These are phyloP conservation scores for Apodemus speciosus DNA, from an alignment of 2,113 vertebrate genomes.

Conservation along the genomic window DNA sequence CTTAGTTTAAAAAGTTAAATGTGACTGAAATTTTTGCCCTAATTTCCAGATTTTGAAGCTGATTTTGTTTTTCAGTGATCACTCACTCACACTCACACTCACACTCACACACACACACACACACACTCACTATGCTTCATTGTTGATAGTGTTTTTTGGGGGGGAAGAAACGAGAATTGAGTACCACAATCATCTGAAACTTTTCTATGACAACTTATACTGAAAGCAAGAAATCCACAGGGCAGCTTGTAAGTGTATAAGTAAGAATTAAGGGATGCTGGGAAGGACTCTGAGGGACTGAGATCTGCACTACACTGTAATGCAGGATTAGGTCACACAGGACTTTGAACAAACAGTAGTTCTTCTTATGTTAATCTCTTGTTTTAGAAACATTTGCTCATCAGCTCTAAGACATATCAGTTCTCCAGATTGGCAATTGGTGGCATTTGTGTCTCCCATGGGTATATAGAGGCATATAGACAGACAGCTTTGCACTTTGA, in stretches of 20 bases:
- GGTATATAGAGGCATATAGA: background rate
- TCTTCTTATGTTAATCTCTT: slow-evolving; percentile 40
- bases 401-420: background rate
- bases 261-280: background rate
- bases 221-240: background rate
- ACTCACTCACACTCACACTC: no score
- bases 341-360: slow-evolving; percentile 54
- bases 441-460: background rate
- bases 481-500: slow-evolving; percentile 5
- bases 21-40: background rate
- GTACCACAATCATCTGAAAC: background rate
- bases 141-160: background rate
- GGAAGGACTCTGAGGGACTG: slow-evolving; percentile 9
- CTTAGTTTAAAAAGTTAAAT: background rate
- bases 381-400: slow-evolving; percentile 3
- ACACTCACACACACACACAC: no score
- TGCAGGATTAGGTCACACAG: background rate
- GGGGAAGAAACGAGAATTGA: background rate
- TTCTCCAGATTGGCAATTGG: background rate
- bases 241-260: background rate
- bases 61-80: slow-evolving; percentile 3
- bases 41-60: background rate
- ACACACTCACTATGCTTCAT: background rate
- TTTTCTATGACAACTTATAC: slow-evolving; percentile 9
- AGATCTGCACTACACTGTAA: background rate